Percentiles rank a stretch among this genome's conserved stretches.
These are phyloP conservation scores for Agrotis clavis DNA, from an alignment of 2,888 invertebrate species.

Conservation along the genomic window DNA sequence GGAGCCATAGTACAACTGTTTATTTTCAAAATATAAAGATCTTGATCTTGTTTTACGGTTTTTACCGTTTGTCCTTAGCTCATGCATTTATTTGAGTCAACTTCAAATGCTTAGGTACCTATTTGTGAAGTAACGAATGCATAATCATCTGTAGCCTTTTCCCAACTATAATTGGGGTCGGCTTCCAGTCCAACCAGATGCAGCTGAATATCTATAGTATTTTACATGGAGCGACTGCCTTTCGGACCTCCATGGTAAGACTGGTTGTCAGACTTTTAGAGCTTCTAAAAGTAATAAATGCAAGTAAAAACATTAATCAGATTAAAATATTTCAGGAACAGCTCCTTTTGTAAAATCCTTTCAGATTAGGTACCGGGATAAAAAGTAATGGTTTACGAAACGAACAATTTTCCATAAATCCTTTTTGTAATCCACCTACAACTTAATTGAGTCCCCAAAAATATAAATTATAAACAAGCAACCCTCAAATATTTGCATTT, in stretches of 20 bases:
- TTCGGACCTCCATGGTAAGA: too few species aligned
- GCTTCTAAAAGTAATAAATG: not conserved
- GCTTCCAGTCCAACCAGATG: too few species aligned
- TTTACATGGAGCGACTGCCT: too few species aligned
- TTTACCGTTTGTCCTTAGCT: conserved; percentile 1
- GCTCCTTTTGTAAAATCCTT: not conserved
- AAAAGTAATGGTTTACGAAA: conserved; percentile 1
- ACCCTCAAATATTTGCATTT: conserved; percentile 23
- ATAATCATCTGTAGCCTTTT: too few species aligned
- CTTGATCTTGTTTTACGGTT: conserved; percentile 28
- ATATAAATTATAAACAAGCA: conserved; percentile 32
- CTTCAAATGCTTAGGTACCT: not conserved
- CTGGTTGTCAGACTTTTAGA: too few species aligned
- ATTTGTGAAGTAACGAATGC: not conserved
- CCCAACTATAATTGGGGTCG: too few species aligned
- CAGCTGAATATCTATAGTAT: too few species aligned
- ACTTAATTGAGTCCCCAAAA: conserved; percentile 19
- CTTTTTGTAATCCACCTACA: conserved; percentile 4
- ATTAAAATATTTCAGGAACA: not conserved
- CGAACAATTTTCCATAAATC: conserved; percentile 19
- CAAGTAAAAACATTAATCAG: not conserved
- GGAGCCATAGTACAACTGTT: too few species aligned
- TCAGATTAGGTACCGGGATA: not conserved
- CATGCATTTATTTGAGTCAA: not conserved
- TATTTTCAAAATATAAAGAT: too few species aligned